phyloP scores from a whole-genome alignment of 1,140 invertebrate species.

The Polyergus mexicanus region DNA sequence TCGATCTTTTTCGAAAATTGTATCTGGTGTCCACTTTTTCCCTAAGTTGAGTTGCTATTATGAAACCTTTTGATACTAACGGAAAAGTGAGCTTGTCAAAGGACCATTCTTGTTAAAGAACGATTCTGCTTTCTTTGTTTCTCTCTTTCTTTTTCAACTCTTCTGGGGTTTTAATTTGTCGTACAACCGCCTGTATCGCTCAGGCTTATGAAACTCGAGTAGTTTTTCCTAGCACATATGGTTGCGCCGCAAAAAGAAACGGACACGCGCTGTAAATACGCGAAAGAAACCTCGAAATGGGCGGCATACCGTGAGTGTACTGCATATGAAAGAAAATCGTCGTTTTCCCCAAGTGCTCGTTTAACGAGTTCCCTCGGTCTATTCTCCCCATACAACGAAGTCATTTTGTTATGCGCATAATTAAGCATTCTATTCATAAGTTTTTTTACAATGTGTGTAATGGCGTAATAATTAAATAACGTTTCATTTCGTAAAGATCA shows the following conservation, averaged over 20 bases:
- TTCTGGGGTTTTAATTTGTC: slow-evolving; percentile 60
- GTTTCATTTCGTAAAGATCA: neutral
- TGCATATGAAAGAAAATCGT: slow-evolving; percentile 23
- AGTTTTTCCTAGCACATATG: slow-evolving; percentile 27
- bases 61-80: neutral
- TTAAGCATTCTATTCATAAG: neutral
- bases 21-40: neutral
- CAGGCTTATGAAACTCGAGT: neutral
- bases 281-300: slow-evolving; percentile 40
- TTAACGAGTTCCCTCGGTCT: neutral
- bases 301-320: neutral
- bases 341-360: neutral
- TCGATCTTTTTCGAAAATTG: neutral
- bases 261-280: neutral
- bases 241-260: slow-evolving; percentile 13
- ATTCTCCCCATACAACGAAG: neutral
- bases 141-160: neutral
- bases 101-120: neutral
- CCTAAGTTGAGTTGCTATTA: neutral
- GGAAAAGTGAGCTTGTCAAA: slow-evolving; percentile 21
- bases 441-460: neutral
- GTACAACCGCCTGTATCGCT: slow-evolving; percentile 31
- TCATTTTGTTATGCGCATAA: neutral
- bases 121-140: neutral
- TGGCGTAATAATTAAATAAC: neutral